phyloP scores from a whole-genome alignment of 2,797 vertebrate species.

The Thripadectes ignobilis region DNA sequence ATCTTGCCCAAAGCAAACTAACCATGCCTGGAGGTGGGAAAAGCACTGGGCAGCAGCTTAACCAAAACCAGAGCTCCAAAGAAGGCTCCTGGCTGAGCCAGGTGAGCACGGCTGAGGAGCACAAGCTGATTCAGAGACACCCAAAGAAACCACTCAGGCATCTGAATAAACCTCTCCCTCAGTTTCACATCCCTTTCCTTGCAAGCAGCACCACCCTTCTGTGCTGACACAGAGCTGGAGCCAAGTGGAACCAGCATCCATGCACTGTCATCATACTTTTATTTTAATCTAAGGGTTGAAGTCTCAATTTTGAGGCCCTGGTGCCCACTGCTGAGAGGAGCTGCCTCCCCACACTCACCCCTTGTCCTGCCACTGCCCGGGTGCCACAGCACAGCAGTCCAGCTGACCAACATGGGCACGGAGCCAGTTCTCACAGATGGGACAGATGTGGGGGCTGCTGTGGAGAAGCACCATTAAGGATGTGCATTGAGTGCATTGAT shows the following conservation, averaged over 20 bases:
- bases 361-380: accelerated
- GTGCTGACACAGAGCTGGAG: accelerated
- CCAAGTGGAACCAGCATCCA: accelerated
- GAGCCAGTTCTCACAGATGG: conserved; percentile 5
- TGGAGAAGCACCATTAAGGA: background rate
- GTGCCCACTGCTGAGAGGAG: background rate
- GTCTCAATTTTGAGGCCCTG: accelerated
- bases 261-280: accelerated
- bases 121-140: background rate
- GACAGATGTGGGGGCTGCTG: background rate
- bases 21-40: background rate
- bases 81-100: background rate
- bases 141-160: background rate
- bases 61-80: background rate
- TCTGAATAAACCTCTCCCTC: background rate
- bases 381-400: accelerated
- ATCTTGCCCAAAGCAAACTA: background rate
- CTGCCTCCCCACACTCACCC: conserved; percentile 2
- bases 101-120: background rate
- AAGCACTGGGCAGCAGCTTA: background rate
- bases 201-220: accelerated
- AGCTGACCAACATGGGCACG: background rate
- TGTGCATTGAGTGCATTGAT: accelerated
- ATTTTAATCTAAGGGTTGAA: accelerated
- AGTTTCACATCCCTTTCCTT: background rate